A percentile compares a stretch with the other conserved stretches of the same genome.
These are phyloP conservation scores for Drosophila austrosaltans DNA, from an alignment of 2,888 invertebrate genomes.

Conservation along the genomic window DNA sequence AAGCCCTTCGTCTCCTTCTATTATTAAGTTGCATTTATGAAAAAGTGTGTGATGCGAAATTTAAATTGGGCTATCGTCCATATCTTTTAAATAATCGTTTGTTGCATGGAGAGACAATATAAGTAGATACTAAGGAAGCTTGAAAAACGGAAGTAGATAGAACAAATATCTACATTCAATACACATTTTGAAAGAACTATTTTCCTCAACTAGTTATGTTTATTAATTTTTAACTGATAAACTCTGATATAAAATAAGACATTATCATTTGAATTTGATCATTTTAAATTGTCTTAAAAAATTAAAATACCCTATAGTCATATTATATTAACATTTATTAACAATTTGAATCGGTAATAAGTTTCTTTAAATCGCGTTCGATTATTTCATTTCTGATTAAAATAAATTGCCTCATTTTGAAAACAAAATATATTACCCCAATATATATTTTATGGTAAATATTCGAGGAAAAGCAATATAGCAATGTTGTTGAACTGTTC, in stretches of 20 bases:
- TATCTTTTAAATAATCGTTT: neutral
- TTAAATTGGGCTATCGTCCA: conserved; percentile 4
- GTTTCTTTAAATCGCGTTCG: neutral
- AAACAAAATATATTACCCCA: conserved; percentile 14
- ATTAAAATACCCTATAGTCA: no score
- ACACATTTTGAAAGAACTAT: no score
- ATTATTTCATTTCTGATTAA: no score
- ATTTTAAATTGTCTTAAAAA: no score
- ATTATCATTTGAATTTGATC: no score
- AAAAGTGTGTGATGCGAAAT: conserved; percentile 19
- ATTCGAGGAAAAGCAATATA: neutral
- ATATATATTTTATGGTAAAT: conserved; percentile 12
- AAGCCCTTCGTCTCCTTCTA: conserved; percentile 24
- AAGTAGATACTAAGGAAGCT: neutral
- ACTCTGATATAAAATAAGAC: no score
- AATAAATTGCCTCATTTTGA: conserved; percentile 5
- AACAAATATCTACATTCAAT: no score
- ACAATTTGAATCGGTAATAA: neutral
- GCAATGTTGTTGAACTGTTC: neutral
- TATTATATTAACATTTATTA: no score
- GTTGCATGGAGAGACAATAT: neutral
- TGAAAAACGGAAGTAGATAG: neutral
- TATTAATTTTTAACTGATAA: no score
- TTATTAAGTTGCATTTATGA: conserved; percentile 42
- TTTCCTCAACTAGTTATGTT: no score